Conservation (phyloP, 1,140 invertebrate species). For the Nixonia krombeini region DNA sequence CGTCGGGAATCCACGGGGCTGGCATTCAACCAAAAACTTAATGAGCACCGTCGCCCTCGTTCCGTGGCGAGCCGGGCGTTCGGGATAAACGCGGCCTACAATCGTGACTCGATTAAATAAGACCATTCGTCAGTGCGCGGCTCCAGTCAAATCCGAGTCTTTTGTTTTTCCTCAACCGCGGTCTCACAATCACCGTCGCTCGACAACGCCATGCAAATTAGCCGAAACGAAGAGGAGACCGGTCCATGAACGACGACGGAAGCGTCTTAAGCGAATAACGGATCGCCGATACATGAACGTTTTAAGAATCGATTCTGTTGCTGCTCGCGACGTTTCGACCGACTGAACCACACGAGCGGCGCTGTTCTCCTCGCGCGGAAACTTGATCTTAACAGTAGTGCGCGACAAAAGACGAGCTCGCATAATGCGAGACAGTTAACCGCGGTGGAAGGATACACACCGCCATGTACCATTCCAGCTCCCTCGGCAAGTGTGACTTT, state of each 20-base stretch:
- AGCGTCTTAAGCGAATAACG: no score
- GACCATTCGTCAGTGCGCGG: not conserved
- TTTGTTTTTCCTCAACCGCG: no score
- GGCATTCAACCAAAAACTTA: slow-evolving; percentile 64
- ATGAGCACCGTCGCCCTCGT: slow-evolving; percentile 45
- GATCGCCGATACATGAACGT: no score
- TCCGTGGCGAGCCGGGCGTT: slow-evolving; percentile 1
- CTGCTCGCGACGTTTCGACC: no score
- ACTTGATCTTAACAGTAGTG: slow-evolving; percentile 38
- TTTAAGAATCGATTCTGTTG: no score
- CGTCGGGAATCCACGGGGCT: slow-evolving; percentile 44
- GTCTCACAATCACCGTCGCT: no score
- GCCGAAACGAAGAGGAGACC: no score
- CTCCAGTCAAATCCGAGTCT: no score
- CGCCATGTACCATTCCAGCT: slow-evolving; percentile 45
- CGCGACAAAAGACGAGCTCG: slow-evolving; percentile 29
- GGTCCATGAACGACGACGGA: no score
- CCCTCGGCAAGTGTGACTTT: slow-evolving; percentile 56
- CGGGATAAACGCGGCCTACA: slow-evolving; percentile 26
- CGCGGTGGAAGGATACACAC: slow-evolving; percentile 18
- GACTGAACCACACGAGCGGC: no score
- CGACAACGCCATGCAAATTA: not conserved
- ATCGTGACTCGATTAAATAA: slow-evolving; percentile 23
- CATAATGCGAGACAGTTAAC: slow-evolving; percentile 36
- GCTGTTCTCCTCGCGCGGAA: slow-evolving; percentile 30